Conservation (phyloP, 2,113 vertebrate species). For the Harpagus bidentatus region DNA sequence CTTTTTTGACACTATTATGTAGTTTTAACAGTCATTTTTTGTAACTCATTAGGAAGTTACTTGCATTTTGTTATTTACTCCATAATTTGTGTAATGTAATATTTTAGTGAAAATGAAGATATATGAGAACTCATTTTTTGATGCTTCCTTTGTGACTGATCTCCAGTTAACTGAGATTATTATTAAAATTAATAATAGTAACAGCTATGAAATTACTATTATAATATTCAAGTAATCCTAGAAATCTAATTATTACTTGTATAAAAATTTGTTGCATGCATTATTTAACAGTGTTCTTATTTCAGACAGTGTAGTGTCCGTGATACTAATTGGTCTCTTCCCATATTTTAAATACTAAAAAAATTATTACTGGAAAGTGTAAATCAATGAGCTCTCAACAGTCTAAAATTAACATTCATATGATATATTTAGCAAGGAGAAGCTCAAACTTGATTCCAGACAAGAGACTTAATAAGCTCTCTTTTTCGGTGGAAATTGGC, state of each 20-base stretch:
- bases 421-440: slow-evolving; percentile 23
- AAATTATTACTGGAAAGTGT: slow-evolving; percentile 19
- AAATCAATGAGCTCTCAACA: slow-evolving; percentile 17
- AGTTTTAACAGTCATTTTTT: background rate
- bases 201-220: slow-evolving; percentile 18
- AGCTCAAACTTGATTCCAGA: background rate
- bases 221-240: slow-evolving; percentile 45
- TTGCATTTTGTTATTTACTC: slow-evolving; percentile 10
- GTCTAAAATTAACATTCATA: slow-evolving; percentile 55
- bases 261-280: slow-evolving; percentile 59
- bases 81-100: background rate
- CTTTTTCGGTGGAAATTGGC: background rate
- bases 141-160: background rate
- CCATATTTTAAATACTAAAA: slow-evolving; percentile 45
- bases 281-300: slow-evolving; percentile 63
- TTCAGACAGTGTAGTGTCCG: slow-evolving; percentile 26
- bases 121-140: background rate
- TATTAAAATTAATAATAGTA: slow-evolving; percentile 52
- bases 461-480: background rate
- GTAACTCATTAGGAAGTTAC: background rate
- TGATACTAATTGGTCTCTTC: slow-evolving; percentile 41
- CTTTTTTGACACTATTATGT: background rate
- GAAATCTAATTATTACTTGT: slow-evolving; percentile 60
- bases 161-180: slow-evolving; percentile 9
- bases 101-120: background rate